Evolutionary conservation across 1,140 invertebrate species (phyloP), one percentile per base, ranked within the genome.

Genomic region (Drosophila paulistorum): DNA sequence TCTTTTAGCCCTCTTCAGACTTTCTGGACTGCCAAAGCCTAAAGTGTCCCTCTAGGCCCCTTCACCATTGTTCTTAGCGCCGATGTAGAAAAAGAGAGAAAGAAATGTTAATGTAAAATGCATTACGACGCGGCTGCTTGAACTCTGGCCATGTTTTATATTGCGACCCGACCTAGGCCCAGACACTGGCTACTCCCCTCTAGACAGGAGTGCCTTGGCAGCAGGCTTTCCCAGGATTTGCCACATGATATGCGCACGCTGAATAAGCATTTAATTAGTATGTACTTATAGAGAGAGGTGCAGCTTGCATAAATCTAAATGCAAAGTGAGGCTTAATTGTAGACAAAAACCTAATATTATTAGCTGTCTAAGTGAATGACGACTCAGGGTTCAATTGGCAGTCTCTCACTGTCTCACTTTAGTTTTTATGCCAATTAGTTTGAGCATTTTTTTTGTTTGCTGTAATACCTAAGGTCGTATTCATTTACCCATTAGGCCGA

Each of bases 111-210:
- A 89, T 89, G 84, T 70, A 89, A 89, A 84, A 89, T 89, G 84
- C 83, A 87, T 87, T 89, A 89, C 80, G 70, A 89, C 74, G 70
- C 77, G 74, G 33, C 74, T 72, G 77, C 83, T 87, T 87, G 83
- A 87, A 86, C 83, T 68, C 64, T 39, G 65, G 26, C 30, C 30
- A 45, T 14, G 6, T 20, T 48, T 48, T 14, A 7, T 17, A 45
- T n/a, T 17, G 30, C 30, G 30, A n/a, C n/a, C 20, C 26, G 61
- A 59, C 10, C 14, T 11, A 4, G 51, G 20, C 60, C 59, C 54
- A 55, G 39, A 35, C 64, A 37, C 11, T 48, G 35, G 63, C 33
- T 37, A 65, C 68, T 60, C 68, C 71, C 62, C 65, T 61, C 61
- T 78, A 74, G 58, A 62, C 68, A 72, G 77, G 74, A 67, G 64